Base-by-base conservation (phyloP, 2,113 vertebrate species). In the Collichthys lucidus region DNA sequence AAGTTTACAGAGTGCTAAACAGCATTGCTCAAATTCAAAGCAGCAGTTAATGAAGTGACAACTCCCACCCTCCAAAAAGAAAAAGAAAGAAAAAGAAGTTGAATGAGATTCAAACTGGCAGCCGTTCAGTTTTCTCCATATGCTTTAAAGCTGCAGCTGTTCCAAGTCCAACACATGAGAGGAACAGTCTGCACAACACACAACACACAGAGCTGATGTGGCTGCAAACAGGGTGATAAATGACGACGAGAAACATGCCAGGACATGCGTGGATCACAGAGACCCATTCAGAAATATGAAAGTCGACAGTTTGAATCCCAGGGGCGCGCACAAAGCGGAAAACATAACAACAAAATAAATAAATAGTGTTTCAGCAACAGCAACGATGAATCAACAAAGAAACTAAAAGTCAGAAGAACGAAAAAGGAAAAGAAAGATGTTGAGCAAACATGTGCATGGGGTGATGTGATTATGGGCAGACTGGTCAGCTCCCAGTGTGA, bases 11-110 rank as follows among this genome's bases (percentile, higher is more conserved):
- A 75, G 84, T 65, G 79, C 31, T n/a, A 16, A 77, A 64, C n/a
- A 9, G 57, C 57, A 78, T 57, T 60, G 20, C 70, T 70, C 53
- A 60, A 19, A 74, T 40, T 22, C 22, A 70, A 63, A 71, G 75
- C 75, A 66, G 71, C 65, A 49, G 71, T 75, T 75, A 65, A 86
- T 75, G 35, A 82, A 64, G 63, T 67, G 61, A 81, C 62, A 44
- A 61, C 53, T 66, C 77, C 65, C 59, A 44, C 52, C 11, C 55
- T 66, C 9, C 3, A 31, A 49, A 62, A 22, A 50, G 2, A 52
- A 40, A 31, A 31, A 16, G 5, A 31, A 31, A 40, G 1, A 40
- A 5, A 7, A 40, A 40, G 35, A 40, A 40, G 35, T 0, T 50
- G 55, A 67, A 17, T 15, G 14, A n/a, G 66, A 70, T 40, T 65